Percentiles rank a stretch among this genome's conserved stretches.
Conservation (phyloP, 1,140 invertebrate species). For the Nautilus pompilius region DNA sequence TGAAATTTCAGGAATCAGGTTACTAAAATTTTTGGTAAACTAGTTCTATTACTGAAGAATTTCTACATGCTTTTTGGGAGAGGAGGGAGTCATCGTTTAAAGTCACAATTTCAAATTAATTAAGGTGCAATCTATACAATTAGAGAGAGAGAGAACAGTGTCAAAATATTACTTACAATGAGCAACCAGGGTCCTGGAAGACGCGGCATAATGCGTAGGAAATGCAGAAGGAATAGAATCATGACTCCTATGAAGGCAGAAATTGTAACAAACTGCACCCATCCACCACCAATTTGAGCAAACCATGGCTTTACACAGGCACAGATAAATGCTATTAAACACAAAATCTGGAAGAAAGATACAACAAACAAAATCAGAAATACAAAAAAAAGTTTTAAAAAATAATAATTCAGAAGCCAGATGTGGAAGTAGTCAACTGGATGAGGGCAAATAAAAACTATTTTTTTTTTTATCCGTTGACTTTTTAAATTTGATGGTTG, state of each 20-base stretch:
- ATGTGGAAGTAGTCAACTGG: not conserved
- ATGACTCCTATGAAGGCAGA: conserved; percentile 81
- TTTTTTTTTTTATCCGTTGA: no score
- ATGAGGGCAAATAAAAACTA: no score
- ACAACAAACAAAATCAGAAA: not conserved
- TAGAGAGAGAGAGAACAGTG: conserved; percentile 1
- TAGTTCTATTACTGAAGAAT: no score
- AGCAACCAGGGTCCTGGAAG: conserved; percentile 78
- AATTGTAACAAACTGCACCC: conserved; percentile 80
- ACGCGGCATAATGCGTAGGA: conserved; percentile 81
- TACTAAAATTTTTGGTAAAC: no score
- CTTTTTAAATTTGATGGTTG: not conserved
- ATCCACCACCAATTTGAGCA: conserved; percentile 51
- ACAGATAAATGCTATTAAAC: conserved; percentile 80
- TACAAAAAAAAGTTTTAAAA: not conserved
- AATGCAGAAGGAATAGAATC: conserved; percentile 74
- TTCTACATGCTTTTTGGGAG: no score
- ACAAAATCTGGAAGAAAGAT: conserved; percentile 64
- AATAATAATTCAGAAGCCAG: not conserved
- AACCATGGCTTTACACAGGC: conserved; percentile 62
- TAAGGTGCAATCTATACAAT: not conserved
- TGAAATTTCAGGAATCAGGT: no score
- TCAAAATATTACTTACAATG: conserved; percentile 66
- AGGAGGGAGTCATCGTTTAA: no score
- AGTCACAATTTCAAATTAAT: no score